Conservation (phyloP, 2,797 vertebrate genomes). For the Podarcis lilfordi region DNA sequence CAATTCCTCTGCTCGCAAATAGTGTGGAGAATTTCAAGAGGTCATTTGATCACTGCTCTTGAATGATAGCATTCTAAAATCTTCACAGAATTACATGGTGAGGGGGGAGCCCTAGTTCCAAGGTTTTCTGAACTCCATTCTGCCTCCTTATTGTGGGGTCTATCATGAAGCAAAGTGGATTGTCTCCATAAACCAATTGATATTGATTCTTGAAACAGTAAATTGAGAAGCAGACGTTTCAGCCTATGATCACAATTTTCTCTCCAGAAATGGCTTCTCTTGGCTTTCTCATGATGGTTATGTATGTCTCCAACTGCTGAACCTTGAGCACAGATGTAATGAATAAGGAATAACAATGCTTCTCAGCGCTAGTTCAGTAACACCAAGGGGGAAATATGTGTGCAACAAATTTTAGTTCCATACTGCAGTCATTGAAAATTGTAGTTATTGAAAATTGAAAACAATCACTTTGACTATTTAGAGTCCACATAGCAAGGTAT, state of each 20-base stretch:
- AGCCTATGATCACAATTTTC: background rate
- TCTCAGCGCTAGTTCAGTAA: background rate
- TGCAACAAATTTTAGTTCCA: background rate
- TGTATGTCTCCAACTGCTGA: background rate
- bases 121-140: conserved; percentile 22
- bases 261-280: conserved; percentile 26
- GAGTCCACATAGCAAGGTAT: background rate
- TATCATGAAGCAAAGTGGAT: background rate
- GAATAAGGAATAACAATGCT: background rate
- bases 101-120: background rate
- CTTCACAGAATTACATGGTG: background rate
- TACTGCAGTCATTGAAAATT: no score
- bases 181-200: conserved; percentile 17
- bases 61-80: background rate
- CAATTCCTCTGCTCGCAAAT: no score
- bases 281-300: background rate
- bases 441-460: background rate
- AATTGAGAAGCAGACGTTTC: conserved; percentile 36
- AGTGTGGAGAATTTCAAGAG: no score
- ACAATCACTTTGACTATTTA: background rate
- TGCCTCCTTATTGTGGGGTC: background rate
- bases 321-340: background rate
- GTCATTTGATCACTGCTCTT: no score
- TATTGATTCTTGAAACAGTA: conserved; percentile 35
- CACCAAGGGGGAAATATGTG: background rate